A percentile compares a stretch with the other conserved stretches of the same genome.
Conservation (phyloP, 2,888 invertebrate genomes). For the Ferrisia virgata region DNA sequence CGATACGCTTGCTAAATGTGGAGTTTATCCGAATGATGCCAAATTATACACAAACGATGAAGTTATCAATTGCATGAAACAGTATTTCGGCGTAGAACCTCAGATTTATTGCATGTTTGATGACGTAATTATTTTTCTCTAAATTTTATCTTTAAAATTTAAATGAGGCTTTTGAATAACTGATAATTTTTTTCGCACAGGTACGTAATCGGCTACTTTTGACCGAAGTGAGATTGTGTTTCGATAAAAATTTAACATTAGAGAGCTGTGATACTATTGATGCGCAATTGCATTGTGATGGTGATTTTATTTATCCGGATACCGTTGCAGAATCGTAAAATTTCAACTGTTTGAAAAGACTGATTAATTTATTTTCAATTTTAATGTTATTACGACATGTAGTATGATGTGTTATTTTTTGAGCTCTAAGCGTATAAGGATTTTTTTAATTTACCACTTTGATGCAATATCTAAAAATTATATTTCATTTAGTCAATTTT, state of each 20-base stretch:
- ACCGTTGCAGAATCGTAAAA: not conserved
- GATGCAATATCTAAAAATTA: no score
- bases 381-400: not conserved
- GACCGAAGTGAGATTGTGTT: constrained; percentile 59
- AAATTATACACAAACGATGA: not conserved
- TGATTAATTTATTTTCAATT: not conserved
- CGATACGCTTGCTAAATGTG: constrained; percentile 58
- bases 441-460: not conserved
- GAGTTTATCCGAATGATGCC: constrained; percentile 60
- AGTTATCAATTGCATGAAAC: not conserved
- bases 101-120: not conserved
- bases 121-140: not conserved
- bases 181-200: not conserved
- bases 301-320: not conserved
- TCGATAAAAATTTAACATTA: constrained; percentile 79
- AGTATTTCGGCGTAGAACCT: not conserved
- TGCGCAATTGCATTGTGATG: constrained; percentile 50
- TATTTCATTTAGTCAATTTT: no score
- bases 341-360: not conserved
- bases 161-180: not conserved
- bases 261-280: constrained; percentile 71
- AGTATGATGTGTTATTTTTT: no score
- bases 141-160: not conserved
- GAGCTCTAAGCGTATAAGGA: no score
- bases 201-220: not conserved